Evolutionary conservation across 1,140 invertebrate genomes (phyloP).

Genomic region (Drosophila takahashii): DNA sequence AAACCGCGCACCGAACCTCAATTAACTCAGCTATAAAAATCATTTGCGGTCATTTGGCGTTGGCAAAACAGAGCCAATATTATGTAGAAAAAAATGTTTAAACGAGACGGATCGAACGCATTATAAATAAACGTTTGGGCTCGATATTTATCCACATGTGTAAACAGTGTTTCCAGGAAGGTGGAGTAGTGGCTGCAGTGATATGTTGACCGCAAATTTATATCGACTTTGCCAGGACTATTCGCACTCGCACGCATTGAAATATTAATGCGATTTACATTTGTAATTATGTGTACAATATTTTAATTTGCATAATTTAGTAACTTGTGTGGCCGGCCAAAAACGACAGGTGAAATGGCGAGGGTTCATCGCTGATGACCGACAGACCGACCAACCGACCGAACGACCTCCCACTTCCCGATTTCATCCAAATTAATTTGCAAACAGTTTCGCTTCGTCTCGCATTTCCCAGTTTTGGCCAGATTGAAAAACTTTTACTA

Average conservation of each 20-base stretch:
- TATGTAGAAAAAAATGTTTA: neutral
- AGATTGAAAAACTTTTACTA: constrained; percentile 70
- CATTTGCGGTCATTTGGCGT: constrained; percentile 65
- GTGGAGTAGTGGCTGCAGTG: constrained; percentile 43
- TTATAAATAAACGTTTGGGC: constrained; percentile 22
- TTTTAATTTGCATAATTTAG: constrained; percentile 82
- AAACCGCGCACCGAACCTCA: constrained; percentile 71
- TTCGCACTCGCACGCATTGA: constrained; percentile 49
- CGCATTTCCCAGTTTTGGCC: constrained; percentile 40
- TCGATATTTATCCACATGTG: constrained; percentile 24
- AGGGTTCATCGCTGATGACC: constrained; percentile 3
- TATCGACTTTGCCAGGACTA: constrained; percentile 61
- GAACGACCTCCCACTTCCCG: neutral
- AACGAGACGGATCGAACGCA: constrained; percentile 45
- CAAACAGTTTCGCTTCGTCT: constrained; percentile 51
- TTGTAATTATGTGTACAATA: constrained; percentile 80
- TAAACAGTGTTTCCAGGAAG: constrained; percentile 38
- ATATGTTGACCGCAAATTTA: constrained; percentile 76
- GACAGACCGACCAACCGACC: no score
- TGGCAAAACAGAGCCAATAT: constrained; percentile 22
- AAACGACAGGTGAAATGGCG: constrained; percentile 3
- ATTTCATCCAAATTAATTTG: constrained; percentile 68
- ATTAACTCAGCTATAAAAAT: constrained; percentile 78
- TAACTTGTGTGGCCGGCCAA: constrained; percentile 41
- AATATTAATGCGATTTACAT: constrained; percentile 80